Percentiles rank a stretch among this genome's conserved stretches.
phyloP scores from a whole-genome alignment of 2,888 invertebrate genomes.

The Drosophila infuscata region DNA sequence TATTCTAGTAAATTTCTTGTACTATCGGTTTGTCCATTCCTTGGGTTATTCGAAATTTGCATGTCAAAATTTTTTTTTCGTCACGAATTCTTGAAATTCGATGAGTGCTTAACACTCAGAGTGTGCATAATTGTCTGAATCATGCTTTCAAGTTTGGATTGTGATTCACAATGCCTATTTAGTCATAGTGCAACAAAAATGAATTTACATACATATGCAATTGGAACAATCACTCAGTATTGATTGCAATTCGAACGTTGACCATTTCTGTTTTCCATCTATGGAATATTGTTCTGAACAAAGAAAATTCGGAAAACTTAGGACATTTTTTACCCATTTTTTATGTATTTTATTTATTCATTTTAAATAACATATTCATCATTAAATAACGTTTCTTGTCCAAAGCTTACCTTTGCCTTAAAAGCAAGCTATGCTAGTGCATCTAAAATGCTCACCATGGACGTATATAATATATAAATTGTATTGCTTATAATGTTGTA shows the following conservation, averaged over 20 bases:
- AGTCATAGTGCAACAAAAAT: slow-evolving; percentile 9
- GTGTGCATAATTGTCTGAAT: slow-evolving; percentile 23
- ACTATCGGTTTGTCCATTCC: background rate
- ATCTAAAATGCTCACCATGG: background rate
- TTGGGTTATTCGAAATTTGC: background rate
- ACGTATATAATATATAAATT: background rate
- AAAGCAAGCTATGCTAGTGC: background rate
- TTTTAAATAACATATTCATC: too few relatives aligned
- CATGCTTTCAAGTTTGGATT: background rate
- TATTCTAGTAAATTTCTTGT: background rate
- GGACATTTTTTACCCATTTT: background rate
- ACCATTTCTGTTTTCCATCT: background rate
- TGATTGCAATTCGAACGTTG: background rate
- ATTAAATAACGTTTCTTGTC: background rate
- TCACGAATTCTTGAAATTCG: slow-evolving; percentile 6
- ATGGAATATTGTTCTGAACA: background rate
- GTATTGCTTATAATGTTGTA: background rate
- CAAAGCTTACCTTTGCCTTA: background rate
- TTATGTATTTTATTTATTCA: background rate
- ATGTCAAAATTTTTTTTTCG: background rate
- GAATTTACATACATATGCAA: background rate
- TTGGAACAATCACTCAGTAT: slow-evolving; percentile 2
- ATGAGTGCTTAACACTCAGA: slow-evolving; percentile 4
- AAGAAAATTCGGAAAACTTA: background rate
- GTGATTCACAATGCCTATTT: slow-evolving; percentile 25